Evolutionary conservation across 2,888 invertebrate species (phyloP).

Genomic region (Helicoverpa assulta): DNA sequence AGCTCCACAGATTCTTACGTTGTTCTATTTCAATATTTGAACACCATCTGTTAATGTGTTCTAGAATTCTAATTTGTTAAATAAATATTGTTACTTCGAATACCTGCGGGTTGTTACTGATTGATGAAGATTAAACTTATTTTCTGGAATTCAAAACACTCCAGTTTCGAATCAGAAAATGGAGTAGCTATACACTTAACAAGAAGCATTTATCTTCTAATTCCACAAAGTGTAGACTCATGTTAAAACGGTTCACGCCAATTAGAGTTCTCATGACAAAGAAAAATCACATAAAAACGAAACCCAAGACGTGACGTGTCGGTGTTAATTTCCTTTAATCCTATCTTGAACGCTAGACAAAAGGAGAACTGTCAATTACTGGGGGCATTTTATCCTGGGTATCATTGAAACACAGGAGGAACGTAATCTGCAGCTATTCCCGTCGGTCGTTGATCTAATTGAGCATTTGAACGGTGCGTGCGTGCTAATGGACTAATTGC

Average conservation of each 20-base stretch:
- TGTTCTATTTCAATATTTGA: conserved; percentile 34
- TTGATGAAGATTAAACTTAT: conserved; percentile 22
- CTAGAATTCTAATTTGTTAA: conserved; percentile 40
- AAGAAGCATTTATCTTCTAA: conserved; percentile 16
- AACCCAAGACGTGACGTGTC: conserved; percentile 37
- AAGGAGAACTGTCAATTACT: conserved; percentile 75
- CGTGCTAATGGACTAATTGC: conserved; percentile 89
- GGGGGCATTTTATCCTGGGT: conserved; percentile 73
- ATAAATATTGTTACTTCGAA: not conserved
- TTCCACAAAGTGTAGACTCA: conserved; percentile 14
- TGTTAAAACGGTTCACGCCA: conserved; percentile 40
- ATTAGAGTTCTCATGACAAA: conserved; percentile 47
- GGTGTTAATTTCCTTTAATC: conserved; percentile 59
- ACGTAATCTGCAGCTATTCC: conserved; percentile 82
- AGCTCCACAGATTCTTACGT: conserved; percentile 22
- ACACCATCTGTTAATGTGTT: conserved; percentile 44
- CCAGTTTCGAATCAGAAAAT: conserved; percentile 13
- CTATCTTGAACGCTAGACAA: conserved; percentile 61
- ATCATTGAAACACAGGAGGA: conserved; percentile 78
- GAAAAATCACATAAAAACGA: conserved; percentile 45
- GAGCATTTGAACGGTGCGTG: conserved; percentile 89
- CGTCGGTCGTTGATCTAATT: conserved; percentile 88
- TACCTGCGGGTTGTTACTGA: conserved; percentile 22
- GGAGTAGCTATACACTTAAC: not conserved
- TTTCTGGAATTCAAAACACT: conserved; percentile 21